These are phyloP conservation scores for Eptatretus burgeri DNA, from an alignment of 2,113 vertebrate genomes.

Conservation along the genomic window DNA sequence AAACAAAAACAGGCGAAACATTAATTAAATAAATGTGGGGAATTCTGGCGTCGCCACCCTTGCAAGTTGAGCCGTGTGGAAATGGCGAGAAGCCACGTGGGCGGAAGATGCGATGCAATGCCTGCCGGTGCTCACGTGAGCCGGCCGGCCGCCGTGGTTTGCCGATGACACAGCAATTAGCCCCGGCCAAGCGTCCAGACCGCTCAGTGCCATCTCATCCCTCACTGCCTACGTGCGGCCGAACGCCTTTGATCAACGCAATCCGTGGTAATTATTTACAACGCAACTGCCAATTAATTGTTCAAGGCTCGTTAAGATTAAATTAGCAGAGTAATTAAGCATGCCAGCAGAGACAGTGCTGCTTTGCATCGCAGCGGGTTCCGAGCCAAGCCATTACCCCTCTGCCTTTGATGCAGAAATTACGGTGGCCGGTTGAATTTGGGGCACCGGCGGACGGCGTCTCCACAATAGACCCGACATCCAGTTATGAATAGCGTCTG, in stretches of 20 bases:
- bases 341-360: not conserved
- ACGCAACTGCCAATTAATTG: constrained; percentile 6
- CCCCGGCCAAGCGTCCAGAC: not conserved
- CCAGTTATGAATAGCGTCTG: too few species aligned
- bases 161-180: not conserved
- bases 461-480: too few species aligned
- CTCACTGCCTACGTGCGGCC: not conserved
- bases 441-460: too few species aligned
- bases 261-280: constrained; percentile 5
- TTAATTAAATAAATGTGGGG: too few species aligned
- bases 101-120: too few species aligned
- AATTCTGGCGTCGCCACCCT: too few species aligned
- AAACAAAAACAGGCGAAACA: too few species aligned
- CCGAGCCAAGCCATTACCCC: constrained; percentile 5
- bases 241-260: constrained; percentile 6
- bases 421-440: not conserved
- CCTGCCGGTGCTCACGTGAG: not conserved
- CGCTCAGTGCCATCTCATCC: not conserved
- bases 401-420: constrained; percentile 4
- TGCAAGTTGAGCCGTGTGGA: too few species aligned
- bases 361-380: constrained; percentile 2
- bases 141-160: not conserved
- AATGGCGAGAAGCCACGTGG: too few species aligned
- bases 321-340: constrained; percentile 5
- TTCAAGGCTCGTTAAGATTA: constrained; percentile 6